Conservation (phyloP, 2,888 invertebrate species). For the Tipula lateralis region DNA sequence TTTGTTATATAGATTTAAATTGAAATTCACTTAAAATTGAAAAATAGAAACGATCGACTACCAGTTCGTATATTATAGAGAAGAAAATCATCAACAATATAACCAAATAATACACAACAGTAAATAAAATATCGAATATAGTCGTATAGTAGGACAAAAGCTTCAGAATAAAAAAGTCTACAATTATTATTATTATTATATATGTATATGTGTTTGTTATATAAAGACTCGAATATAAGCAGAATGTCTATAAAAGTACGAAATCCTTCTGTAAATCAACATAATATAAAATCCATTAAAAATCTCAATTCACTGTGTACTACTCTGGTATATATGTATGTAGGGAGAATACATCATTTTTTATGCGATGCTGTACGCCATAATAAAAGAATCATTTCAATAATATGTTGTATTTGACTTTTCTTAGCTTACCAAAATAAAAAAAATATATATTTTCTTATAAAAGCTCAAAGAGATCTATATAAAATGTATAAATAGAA, state of each 20-base stretch:
- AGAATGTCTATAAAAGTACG: not conserved
- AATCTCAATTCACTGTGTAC: not conserved
- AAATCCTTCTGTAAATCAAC: conserved; percentile 11
- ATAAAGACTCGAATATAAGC: not conserved
- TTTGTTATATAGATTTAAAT: conserved; percentile 6
- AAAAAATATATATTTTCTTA: not conserved
- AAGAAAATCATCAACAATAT: not conserved
- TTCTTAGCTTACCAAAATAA: not conserved
- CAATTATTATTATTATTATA: conserved; percentile 24
- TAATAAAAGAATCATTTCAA: not conserved
- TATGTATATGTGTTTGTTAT: not conserved
- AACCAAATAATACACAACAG: conserved; percentile 13
- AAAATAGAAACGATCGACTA: not conserved
- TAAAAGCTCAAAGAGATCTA: not conserved
- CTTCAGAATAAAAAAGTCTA: not conserved
- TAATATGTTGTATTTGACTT: not conserved
- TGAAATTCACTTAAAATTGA: conserved; percentile 24
- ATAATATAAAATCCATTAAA: conserved; percentile 19
- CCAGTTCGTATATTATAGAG: not conserved
- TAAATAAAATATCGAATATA: conserved; percentile 20
- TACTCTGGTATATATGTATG: not conserved
- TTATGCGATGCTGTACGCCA: not conserved
- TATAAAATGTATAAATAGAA: not conserved
- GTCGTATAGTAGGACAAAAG: not conserved
- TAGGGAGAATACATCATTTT: not conserved